Conservation (phyloP, 2,797 vertebrate species). For the Centroberyx gerrardi region DNA sequence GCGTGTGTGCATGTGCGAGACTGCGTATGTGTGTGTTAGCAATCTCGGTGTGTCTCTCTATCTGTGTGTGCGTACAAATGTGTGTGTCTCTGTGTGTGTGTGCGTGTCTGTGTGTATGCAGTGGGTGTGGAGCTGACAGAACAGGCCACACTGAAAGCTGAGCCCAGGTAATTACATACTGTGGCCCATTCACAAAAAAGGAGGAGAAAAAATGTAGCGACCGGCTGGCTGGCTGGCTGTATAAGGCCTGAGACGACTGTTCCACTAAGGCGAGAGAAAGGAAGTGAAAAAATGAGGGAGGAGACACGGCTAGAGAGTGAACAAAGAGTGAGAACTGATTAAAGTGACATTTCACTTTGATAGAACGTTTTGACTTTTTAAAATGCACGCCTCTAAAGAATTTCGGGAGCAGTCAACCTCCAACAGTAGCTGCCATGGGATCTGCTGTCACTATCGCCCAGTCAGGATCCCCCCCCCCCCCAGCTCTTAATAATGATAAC, state of each 20-base stretch:
- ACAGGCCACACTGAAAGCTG: slow-evolving; percentile 81
- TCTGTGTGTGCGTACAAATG: slow-evolving; percentile 41
- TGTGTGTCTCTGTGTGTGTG: slow-evolving; percentile 58
- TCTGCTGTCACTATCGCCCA: no score
- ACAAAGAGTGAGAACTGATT: slow-evolving; percentile 2
- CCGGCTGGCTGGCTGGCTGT: slow-evolving; percentile 39
- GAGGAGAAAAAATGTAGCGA: slow-evolving; percentile 26
- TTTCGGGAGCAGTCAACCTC: no score
- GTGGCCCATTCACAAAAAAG: slow-evolving; percentile 79
- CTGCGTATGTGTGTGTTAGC: slow-evolving; percentile 30
- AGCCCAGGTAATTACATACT: slow-evolving; percentile 84
- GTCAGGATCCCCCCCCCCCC: no score
- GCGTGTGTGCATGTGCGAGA: slow-evolving; percentile 18
- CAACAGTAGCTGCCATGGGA: no score
- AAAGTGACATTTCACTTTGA: no score
- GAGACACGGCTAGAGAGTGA: not conserved
- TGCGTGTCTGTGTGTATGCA: slow-evolving; percentile 65
- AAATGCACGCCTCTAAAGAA: no score
- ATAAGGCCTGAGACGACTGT: slow-evolving; percentile 22
- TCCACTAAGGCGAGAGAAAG: slow-evolving; percentile 27
- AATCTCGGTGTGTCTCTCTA: slow-evolving; percentile 54
- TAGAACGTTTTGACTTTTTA: no score
- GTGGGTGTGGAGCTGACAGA: slow-evolving; percentile 83
- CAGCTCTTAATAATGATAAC: no score
- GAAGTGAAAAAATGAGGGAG: slow-evolving; percentile 53